Evolutionary conservation across 2,888 invertebrate genomes (phyloP), one percentile per base, ranked within the genome.

Genomic region (Leptopilina drosophilae): DNA sequence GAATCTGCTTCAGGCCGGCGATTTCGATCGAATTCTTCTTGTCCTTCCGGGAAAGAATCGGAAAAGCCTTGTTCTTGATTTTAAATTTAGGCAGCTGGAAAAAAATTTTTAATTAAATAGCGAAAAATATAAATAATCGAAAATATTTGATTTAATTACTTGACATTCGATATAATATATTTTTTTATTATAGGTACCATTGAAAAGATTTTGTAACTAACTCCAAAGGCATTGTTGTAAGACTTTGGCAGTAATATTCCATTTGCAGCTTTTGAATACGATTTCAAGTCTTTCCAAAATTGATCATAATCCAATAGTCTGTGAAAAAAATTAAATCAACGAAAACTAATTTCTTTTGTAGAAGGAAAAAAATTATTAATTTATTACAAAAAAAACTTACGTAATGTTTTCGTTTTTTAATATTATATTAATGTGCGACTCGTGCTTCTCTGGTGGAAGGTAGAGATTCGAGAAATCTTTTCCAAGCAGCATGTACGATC

Each of bases 41-140:
- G 15, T 93, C 93, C 87, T 94, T 94, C 89, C 93, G 89, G n/a
- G 91, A 81, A 75, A 93, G 88, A 12, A 93, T 90, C 0, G 93
- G 93, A 11, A 93, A 93, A 15, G 91, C 84, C n/a, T 86, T 86
- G 76, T 88, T 82, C 42, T 88, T 82, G 9, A 89, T 83, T 82
- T 91, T 90, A 14, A 88, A 88, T 64, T 85, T 82, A 5, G 89
- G 88, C 3, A 91, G 87, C 91, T 91, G 82, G 20, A 20, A 14
- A 33, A n/a, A 33, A 78, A 78, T 5, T 12, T 42, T 14, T 15
- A 7, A 42, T 42, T 42, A 42, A 33, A 33, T 42, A 42, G 8
- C 42, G 1, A 42, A 42, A 8, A 7, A 42, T 8, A 42, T 49
- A 49, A 49, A 7, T 46, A 7, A 46, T 46, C 42, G 20, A 1